Percentiles rank a stretch among this genome's conserved stretches.
Evolutionary conservation across 1,140 invertebrate genomes (phyloP).

Genomic region (Maniola jurtina): DNA sequence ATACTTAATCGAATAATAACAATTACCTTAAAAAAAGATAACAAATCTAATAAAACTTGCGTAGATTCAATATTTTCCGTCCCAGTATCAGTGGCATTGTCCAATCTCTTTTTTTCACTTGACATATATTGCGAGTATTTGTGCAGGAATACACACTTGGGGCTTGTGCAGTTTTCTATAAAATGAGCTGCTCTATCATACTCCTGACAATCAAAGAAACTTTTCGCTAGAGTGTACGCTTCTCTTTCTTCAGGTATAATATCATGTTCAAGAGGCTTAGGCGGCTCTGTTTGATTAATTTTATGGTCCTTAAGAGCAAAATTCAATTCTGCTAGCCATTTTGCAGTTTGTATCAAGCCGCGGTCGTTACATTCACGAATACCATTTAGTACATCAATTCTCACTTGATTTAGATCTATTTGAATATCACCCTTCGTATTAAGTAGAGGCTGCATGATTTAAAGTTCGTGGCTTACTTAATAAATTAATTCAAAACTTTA

Average conservation of each 20-base stretch:
- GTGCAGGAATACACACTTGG: constrained; percentile 87
- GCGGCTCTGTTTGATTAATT: constrained; percentile 65
- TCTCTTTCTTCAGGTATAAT: constrained; percentile 82
- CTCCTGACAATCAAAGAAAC: constrained; percentile 95
- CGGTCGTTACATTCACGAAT: constrained; percentile 85
- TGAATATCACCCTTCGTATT: constrained; percentile 65
- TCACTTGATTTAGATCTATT: constrained; percentile 82
- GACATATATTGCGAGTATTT: constrained; percentile 93
- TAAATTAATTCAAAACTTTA: background rate
- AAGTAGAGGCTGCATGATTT: constrained; percentile 51
- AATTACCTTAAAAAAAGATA: constrained; percentile 71
- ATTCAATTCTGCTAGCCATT: constrained; percentile 93
- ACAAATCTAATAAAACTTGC: constrained; percentile 65
- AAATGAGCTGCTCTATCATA: constrained; percentile 95
- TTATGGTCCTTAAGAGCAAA: constrained; percentile 85
- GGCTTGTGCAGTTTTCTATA: constrained; percentile 83
- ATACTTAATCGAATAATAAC: background rate
- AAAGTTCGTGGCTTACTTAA: background rate
- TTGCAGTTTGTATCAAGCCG: constrained; percentile 85
- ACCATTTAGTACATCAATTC: constrained; percentile 82
- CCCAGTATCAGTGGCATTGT: constrained; percentile 89
- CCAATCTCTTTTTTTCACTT: constrained; percentile 91
- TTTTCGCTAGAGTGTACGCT: constrained; percentile 89
- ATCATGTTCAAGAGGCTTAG: constrained; percentile 61
- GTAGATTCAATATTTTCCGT: constrained; percentile 66